Evolutionary conservation across 2,888 invertebrate genomes (phyloP), one percentile per base, ranked within the genome.

Genomic region (Amphimallon solstitiale): DNA sequence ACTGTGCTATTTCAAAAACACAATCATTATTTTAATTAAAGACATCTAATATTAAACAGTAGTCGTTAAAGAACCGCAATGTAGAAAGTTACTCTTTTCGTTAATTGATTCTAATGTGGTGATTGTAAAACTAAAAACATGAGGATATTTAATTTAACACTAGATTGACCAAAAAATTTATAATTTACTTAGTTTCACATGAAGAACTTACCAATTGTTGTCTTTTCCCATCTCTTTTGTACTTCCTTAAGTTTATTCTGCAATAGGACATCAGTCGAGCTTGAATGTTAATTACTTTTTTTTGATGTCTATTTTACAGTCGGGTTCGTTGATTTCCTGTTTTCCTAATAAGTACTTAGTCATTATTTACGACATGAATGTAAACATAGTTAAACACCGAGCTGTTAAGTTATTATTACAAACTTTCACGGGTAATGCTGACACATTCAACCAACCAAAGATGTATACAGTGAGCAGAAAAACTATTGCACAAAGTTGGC

Each of bases 291-390:
- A 49, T 23, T 49, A 34, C 35, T 51, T 34, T 51, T 35, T 51
- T 40, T 51, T 51, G 51, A 51, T 51, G 51, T 51, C 35, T 10
- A 51, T 51, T 51, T 51, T 51, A 51, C 12, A 35, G 35, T 34
- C 17, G 35, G 23, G 51, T 51, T 51, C 51, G 51, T 34, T 51
- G 51, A 51, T 35, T 35, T 51, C 51, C 51, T 51, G 51, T 51
- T 51, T 51, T 51, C 34, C 37, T 35, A 35, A 34, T 9, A 35
- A 29, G 48, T 12, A 29, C 14, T 51, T 51, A 35, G 51, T 51
- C 51, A 34, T 51, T 51, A 51, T 51, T 14, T 17, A 17, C 35
- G 17, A 35, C 51, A 35, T 17, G 51, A 51, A 15, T 35, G n/a
- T 34, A 35, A 29, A 34, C 34, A 51, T 34, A 51, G 12, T 14